These are phyloP conservation scores for Cydia fagiglandana DNA, from an alignment of 1,140 invertebrate genomes.

Conservation along the genomic window DNA sequence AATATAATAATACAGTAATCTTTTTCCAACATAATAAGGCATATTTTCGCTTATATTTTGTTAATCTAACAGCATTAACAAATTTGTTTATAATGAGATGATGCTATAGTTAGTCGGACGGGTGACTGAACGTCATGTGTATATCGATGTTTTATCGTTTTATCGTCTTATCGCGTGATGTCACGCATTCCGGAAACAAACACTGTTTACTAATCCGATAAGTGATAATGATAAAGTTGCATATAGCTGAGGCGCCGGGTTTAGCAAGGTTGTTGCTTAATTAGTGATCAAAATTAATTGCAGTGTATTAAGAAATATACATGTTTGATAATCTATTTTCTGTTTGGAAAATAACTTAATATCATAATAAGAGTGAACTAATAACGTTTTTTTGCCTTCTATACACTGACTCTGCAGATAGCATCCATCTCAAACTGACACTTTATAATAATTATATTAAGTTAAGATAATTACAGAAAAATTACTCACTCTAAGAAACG, in stretches of 20 bases:
- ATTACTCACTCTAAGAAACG: neutral
- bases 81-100: conserved; percentile 13
- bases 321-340: too few relatives aligned
- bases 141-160: conserved; percentile 7
- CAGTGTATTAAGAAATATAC: neutral
- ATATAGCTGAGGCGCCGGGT: conserved; percentile 13
- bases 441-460: too few relatives aligned
- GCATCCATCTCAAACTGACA: too few relatives aligned
- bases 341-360: too few relatives aligned
- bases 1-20: neutral
- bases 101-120: neutral
- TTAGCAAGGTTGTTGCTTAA: conserved; percentile 3
- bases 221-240: conserved; percentile 28
- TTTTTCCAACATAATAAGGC: neutral
- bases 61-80: neutral
- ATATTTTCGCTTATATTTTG: neutral
- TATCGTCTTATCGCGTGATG: conserved; percentile 24
- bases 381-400: too few relatives aligned
- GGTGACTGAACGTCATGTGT: conserved; percentile 19
- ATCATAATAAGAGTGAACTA: too few relatives aligned
- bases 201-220: conserved; percentile 17
- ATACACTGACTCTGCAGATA: too few relatives aligned
- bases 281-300: neutral
- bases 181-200: conserved; percentile 21
- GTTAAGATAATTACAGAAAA: neutral